Evolutionary conservation across 2,888 invertebrate species (phyloP).

Genomic region (Luperina testacea): DNA sequence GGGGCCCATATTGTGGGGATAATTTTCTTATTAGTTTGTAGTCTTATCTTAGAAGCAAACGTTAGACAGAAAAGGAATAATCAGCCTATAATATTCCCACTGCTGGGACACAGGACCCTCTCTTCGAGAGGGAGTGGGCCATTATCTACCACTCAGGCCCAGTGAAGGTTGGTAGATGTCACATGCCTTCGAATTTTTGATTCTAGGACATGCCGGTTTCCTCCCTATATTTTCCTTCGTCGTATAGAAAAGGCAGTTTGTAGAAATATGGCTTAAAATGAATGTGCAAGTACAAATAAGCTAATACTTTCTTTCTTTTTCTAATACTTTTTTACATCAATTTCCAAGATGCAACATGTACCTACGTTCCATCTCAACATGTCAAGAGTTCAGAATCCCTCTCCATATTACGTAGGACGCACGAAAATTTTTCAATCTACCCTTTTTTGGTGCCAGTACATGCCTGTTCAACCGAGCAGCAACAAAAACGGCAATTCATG

Average conservation of each 20-base stretch:
- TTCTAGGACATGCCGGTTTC: background rate
- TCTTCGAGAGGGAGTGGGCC: background rate
- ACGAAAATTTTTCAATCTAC: conserved; percentile 70
- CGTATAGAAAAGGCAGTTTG: background rate
- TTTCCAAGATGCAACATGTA: conserved; percentile 7
- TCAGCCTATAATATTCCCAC: background rate
- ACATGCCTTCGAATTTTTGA: background rate
- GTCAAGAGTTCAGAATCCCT: conserved; percentile 44
- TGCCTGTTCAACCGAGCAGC: conserved; percentile 67
- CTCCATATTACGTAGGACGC: conserved; percentile 60
- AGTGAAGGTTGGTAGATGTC: background rate
- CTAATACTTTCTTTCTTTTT: no score
- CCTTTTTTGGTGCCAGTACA: conserved; percentile 57
- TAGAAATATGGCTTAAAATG: background rate
- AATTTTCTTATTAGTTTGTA: background rate
- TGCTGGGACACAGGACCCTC: background rate
- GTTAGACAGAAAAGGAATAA: background rate
- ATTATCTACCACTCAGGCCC: background rate
- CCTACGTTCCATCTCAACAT: conserved; percentile 9
- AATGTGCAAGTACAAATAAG: background rate
- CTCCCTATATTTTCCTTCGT: no score
- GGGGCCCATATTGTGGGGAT: rapidly evolving
- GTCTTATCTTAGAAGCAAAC: background rate
- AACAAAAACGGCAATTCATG: conserved; percentile 70
- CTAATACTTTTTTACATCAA: background rate